Conservation (phyloP, 1,140 invertebrate species). For the Aphidius gifuensis region DNA sequence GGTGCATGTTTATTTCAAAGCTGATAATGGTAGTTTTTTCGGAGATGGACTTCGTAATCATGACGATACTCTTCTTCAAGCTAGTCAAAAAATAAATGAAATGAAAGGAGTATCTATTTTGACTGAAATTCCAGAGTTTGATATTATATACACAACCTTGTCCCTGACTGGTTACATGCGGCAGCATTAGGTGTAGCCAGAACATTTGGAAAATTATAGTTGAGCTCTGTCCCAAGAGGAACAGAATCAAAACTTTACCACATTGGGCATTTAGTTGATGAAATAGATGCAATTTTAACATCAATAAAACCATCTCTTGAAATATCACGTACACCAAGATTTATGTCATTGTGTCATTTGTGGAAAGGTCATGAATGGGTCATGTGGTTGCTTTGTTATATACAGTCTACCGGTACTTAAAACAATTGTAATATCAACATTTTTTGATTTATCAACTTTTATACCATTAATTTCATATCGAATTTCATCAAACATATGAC, state of each 20-base stretch:
- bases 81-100: conserved; percentile 8
- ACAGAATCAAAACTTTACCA: no score
- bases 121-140: conserved; percentile 17
- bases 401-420: background rate
- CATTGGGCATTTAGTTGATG: no score
- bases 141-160: conserved; percentile 19
- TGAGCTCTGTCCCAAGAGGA: background rate
- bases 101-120: conserved; percentile 12
- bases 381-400: conserved; percentile 12
- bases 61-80: conserved; percentile 5
- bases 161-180: conserved; percentile 27
- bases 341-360: background rate
- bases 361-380: conserved; percentile 31
- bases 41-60: conserved; percentile 8
- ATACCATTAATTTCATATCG: no score
- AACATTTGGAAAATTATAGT: conserved; percentile 24
- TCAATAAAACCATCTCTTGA: no score
- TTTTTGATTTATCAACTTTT: no score
- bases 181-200: conserved; percentile 24
- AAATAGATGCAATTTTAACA: no score
- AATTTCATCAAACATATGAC: no score
- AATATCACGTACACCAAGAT: no score
- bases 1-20: no score
- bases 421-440: no score
- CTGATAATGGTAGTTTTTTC: no score